Conservation (phyloP, 2,113 vertebrate genomes). For the Miniopterus natalensis region DNA sequence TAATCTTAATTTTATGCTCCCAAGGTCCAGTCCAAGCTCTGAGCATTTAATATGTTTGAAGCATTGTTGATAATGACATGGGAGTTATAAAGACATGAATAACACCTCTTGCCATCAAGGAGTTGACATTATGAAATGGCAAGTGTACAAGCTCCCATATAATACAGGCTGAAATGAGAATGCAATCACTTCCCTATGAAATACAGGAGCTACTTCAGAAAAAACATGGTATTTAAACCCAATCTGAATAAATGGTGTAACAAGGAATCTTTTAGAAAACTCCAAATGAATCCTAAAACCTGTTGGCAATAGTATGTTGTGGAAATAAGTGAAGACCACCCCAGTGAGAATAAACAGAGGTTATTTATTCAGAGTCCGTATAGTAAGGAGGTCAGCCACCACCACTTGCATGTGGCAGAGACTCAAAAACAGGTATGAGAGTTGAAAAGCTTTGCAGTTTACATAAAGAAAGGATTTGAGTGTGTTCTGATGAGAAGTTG, state of each 20-base stretch:
- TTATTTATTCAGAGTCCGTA: not conserved
- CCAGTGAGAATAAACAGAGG: not conserved
- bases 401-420: not conserved
- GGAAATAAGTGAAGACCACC: not conserved
- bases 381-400: not conserved
- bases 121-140: not conserved
- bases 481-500: not conserved
- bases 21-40: not conserved
- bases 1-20: not conserved
- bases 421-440: not conserved
- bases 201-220: not conserved
- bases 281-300: not conserved
- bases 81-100: not conserved
- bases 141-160: not conserved
- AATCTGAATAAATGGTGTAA: not conserved
- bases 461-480: conserved; percentile 5
- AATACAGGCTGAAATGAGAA: not conserved
- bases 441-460: not conserved
- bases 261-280: conserved; percentile 6
- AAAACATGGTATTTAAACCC: not conserved
- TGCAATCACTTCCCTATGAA: not conserved
- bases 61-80: not conserved
- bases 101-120: not conserved
- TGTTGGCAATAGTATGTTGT: not conserved
- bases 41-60: not conserved